Evolutionary conservation across 2,888 invertebrate species (phyloP).

Genomic region (Automeris io): DNA sequence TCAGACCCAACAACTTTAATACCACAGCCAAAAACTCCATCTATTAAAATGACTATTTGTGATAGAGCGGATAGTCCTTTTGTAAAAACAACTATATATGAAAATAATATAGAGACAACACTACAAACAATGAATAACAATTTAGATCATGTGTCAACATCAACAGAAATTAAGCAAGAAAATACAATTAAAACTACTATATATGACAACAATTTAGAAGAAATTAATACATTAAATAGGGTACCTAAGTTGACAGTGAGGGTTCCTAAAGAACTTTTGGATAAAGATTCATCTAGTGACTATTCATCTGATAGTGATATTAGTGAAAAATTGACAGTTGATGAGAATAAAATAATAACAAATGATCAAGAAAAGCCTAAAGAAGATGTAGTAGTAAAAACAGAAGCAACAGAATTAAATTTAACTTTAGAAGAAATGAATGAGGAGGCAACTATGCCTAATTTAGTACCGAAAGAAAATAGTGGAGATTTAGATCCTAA

Average conservation of each 20-base stretch:
- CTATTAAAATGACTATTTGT: constrained; percentile 72
- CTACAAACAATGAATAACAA: constrained; percentile 61
- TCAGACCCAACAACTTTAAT: constrained; percentile 21
- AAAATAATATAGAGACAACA: constrained; percentile 57
- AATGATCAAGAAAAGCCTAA: constrained; percentile 21
- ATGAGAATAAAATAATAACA: constrained; percentile 57
- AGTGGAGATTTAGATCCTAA: constrained; percentile 28
- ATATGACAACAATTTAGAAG: constrained; percentile 67
- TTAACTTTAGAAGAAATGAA: constrained; percentile 22
- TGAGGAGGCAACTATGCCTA: constrained; percentile 17
- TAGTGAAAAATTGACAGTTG: constrained; percentile 78
- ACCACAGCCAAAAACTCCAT: constrained; percentile 42
- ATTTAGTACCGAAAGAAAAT: constrained; percentile 29
- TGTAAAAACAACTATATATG: constrained; percentile 65
- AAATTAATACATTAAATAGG: constrained; percentile 67
- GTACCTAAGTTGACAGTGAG: constrained; percentile 83
- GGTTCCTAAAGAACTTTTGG: constrained; percentile 78
- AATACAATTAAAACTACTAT: constrained; percentile 62
- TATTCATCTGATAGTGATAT: constrained; percentile 77
- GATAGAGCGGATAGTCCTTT: constrained; percentile 69
- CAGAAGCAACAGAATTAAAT: constrained; percentile 15
- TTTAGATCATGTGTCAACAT: constrained; percentile 37
- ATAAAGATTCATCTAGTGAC: constrained; percentile 71
- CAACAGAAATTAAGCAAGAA: constrained; percentile 50
- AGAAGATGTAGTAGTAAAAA: constrained; percentile 16